Evolutionary conservation across 2,888 invertebrate genomes (phyloP).

Genomic region (Malachius bipustulatus): DNA sequence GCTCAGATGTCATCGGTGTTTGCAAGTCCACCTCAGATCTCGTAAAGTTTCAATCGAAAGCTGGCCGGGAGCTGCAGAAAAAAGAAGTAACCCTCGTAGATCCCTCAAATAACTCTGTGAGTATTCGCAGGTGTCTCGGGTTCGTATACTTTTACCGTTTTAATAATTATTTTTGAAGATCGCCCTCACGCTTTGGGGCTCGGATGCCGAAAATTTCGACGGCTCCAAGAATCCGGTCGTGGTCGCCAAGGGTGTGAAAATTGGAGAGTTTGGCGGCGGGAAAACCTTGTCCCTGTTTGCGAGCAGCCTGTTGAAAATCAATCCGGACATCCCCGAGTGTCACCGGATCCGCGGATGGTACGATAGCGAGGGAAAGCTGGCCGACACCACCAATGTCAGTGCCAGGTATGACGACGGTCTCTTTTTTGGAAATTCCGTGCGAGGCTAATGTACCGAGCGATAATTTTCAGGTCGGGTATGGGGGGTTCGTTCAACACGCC

Average conservation of each 20-base stretch:
- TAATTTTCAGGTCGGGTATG: neutral
- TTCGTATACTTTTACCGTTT: conserved; percentile 12
- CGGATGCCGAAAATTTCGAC: conserved; percentile 76
- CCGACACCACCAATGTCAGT: conserved; percentile 53
- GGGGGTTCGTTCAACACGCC: conserved; percentile 36
- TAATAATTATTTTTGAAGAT: conserved; percentile 44
- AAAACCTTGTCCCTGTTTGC: conserved; percentile 49
- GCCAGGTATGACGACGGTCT: conserved; percentile 43
- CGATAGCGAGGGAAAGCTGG: conserved; percentile 58
- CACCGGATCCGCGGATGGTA: conserved; percentile 86
- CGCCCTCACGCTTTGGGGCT: conserved; percentile 83
- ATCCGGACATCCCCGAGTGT: conserved; percentile 84
- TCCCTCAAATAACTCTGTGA: conserved; percentile 60
- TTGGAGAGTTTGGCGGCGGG: conserved; percentile 81
- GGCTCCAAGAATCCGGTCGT: conserved; percentile 66
- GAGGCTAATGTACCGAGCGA: neutral
- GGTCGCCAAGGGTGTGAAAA: conserved; percentile 69
- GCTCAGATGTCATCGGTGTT: conserved; percentile 78
- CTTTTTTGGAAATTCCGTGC: neutral
- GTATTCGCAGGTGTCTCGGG: conserved; percentile 16
- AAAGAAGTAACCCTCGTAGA: conserved; percentile 82
- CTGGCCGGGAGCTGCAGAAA: conserved; percentile 76
- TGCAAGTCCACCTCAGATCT: conserved; percentile 64
- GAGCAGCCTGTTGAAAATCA: conserved; percentile 57
- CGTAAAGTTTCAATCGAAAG: conserved; percentile 56